Percentiles rank a stretch among this genome's conserved stretches.
These are phyloP conservation scores for Tuberolachnus salignus DNA, from an alignment of 2,888 invertebrate genomes.

Conservation along the genomic window DNA sequence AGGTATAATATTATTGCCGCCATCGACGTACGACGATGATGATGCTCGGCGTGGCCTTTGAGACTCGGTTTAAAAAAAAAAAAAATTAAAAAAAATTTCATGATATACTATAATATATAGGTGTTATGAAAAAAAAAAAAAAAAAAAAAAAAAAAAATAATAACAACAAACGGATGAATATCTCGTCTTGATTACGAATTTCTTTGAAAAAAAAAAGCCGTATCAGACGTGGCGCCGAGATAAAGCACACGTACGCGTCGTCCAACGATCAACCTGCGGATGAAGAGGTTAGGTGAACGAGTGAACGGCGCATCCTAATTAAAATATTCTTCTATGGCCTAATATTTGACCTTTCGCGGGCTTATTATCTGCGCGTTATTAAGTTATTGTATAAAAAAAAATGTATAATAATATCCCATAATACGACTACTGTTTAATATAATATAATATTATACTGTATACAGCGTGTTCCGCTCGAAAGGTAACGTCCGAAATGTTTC, in stretches of 20 bases:
- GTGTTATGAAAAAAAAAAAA: background rate
- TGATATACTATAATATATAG: conserved; percentile 1
- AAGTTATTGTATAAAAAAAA: conserved; percentile 26
- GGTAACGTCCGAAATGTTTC: too few relatives aligned
- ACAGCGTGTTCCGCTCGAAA: background rate
- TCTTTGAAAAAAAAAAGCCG: conserved; percentile 38
- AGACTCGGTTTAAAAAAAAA: background rate
- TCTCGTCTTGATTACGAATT: conserved; percentile 3
- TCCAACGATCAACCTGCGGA: conserved; percentile 28
- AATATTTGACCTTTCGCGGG: background rate
- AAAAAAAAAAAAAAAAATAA: background rate
- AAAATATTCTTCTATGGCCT: conserved; percentile 16
- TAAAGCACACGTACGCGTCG: conserved; percentile 28
- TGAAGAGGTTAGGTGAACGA: background rate
- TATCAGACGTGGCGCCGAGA: conserved; percentile 52
- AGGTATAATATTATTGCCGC: background rate
- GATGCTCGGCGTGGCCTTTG: conserved; percentile 5
- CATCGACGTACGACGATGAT: background rate
- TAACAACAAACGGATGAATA: conserved; percentile 3
- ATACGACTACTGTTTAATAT: background rate
- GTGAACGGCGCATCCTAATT: conserved; percentile 22
- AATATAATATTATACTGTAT: background rate
- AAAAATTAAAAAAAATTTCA: too few relatives aligned
- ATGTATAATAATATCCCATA: conserved; percentile 5
- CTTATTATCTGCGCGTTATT: background rate